These are phyloP conservation scores for Muscina levida DNA, from an alignment of 2,888 invertebrate species.

Conservation along the genomic window DNA sequence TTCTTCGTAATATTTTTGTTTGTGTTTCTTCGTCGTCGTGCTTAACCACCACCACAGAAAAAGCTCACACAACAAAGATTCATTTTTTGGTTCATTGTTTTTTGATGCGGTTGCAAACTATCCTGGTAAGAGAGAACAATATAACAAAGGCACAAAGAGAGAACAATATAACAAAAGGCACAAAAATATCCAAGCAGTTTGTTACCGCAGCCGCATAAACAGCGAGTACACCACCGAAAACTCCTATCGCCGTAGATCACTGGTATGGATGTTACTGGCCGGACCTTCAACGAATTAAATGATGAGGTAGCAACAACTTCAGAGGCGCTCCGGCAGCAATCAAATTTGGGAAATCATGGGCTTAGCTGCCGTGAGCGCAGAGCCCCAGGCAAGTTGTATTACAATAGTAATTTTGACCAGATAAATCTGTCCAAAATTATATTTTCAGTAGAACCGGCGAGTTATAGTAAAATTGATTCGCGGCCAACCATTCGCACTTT, in stretches of 20 bases:
- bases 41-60: too few species aligned
- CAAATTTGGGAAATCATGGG: slow-evolving; percentile 22
- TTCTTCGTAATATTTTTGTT: too few species aligned
- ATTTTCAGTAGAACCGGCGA: not conserved
- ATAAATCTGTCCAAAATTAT: not conserved
- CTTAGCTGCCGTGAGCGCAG: slow-evolving; percentile 31
- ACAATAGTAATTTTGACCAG: not conserved
- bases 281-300: too few species aligned
- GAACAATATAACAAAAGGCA: slow-evolving; percentile 40
- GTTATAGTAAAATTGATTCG: not conserved
- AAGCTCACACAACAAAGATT: too few species aligned
- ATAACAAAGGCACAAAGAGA: slow-evolving; percentile 48
- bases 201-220: too few species aligned
- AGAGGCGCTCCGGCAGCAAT: slow-evolving; percentile 17
- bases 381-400: slow-evolving; percentile 1
- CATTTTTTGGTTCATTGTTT: too few species aligned
- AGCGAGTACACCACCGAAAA: too few species aligned
- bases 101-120: too few species aligned
- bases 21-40: too few species aligned
- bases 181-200: too few species aligned
- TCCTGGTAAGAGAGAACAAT: slow-evolving; percentile 23
- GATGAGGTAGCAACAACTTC: not conserved
- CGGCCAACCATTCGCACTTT: slow-evolving; percentile 20
- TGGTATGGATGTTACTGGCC: too few species aligned
- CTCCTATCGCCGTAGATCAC: too few species aligned